These are phyloP conservation scores for Drosophila pruinosa DNA, from an alignment of 1,140 invertebrate species.

Conservation along the genomic window DNA sequence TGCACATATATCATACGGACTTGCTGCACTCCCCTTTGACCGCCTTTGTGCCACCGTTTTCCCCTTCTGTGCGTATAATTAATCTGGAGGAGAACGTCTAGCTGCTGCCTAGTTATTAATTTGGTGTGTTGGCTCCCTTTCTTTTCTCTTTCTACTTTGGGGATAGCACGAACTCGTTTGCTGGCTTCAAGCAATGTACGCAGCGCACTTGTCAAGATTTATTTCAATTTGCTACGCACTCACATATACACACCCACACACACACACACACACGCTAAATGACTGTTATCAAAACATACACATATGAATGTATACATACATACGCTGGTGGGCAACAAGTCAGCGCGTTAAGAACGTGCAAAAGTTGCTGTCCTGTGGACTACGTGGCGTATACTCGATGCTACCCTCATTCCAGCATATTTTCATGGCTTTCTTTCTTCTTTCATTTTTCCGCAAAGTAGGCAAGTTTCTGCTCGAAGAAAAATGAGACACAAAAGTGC, in stretches of 20 bases:
- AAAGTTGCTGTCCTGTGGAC: constrained; percentile 38
- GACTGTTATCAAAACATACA: constrained; percentile 49
- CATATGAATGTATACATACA: too few species aligned
- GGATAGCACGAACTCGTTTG: constrained; percentile 18
- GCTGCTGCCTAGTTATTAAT: constrained; percentile 51
- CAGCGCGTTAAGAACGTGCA: constrained; percentile 31
- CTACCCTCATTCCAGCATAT: background rate
- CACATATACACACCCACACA: constrained; percentile 30
- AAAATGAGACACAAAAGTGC: constrained; percentile 66
- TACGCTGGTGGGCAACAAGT: constrained; percentile 41
- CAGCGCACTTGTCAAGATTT: constrained; percentile 63
- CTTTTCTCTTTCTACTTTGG: background rate
- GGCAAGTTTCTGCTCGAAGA: constrained; percentile 45
- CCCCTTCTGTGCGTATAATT: constrained; percentile 26
- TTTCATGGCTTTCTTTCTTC: constrained; percentile 11
- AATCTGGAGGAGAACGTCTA: constrained; percentile 44
- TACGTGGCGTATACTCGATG: constrained; percentile 46
- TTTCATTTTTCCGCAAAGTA: constrained; percentile 32
- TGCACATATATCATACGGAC: constrained; percentile 29
- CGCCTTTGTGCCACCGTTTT: background rate
- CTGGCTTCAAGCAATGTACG: constrained; percentile 26
- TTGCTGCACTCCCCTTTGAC: background rate
- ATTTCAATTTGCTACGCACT: constrained; percentile 57
- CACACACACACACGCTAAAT: constrained; percentile 26
- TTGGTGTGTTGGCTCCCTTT: constrained; percentile 13